Percentiles rank a stretch among this genome's conserved stretches.
Conservation (phyloP, 2,888 invertebrate species). For the Oscheius myriophilus region DNA sequence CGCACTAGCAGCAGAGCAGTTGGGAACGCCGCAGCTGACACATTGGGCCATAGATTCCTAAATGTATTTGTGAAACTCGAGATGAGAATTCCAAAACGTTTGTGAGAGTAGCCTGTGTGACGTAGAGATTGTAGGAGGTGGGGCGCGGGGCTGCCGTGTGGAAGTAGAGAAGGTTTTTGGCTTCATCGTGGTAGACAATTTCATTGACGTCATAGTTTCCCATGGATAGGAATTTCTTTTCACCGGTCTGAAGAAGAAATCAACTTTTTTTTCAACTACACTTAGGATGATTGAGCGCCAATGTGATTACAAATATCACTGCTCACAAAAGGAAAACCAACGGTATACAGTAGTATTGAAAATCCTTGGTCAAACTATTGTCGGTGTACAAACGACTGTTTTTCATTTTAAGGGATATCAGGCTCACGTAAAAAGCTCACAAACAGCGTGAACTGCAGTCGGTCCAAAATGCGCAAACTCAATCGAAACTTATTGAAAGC, state of each 20-base stretch:
- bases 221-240: conserved; percentile 48
- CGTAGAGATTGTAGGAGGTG: conserved; percentile 86
- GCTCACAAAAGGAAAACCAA: no score
- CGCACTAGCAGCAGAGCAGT: conserved; percentile 20
- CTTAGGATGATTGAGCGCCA: no score
- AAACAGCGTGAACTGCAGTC: no score
- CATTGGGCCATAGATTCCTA: conserved; percentile 4
- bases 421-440: no score
- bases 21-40: conserved; percentile 23
- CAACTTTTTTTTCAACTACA: no score
- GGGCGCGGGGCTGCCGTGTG: conserved; percentile 82
- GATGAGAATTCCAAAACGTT: conserved; percentile 74
- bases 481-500: no score
- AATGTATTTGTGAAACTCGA: not conserved
- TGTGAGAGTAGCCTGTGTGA: conserved; percentile 79
- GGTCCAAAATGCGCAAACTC: no score
- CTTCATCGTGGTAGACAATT: conserved; percentile 24
- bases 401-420: no score
- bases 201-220: conserved; percentile 58
- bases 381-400: no score
- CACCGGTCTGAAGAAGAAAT: no score
- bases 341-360: no score
- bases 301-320: conserved; percentile 30
- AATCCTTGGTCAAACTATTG: no score
- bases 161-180: conserved; percentile 1